Base-by-base conservation (phyloP, 2,888 invertebrate genomes). In the Stomorhina lunata region DNA sequence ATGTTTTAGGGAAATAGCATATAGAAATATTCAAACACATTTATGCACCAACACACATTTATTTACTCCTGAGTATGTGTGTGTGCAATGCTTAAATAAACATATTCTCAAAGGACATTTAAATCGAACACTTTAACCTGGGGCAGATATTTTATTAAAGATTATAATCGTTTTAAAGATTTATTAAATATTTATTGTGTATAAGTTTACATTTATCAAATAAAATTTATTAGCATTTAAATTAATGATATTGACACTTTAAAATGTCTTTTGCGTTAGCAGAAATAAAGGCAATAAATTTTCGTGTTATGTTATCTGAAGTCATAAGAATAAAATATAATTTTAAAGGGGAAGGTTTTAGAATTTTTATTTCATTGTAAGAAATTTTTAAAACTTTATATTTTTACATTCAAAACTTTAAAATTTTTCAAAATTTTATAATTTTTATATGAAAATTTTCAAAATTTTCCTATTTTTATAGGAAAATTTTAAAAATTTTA, bases 101-200 rank as follows among this genome's bases (percentile, higher is more conserved):
- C 57, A 69, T 69, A 34, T 20, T 71, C 73, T 73, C 69, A 69
- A 63, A 78, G 81, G 69, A 71, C 78, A 78, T 75, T 81, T 82
- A 75, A 82, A 78, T 75, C 78, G 48, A 50, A 82, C 50, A 43
- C 61, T 75, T 75, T 78, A 82, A 82, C 78, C 73, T 37, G 50
- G 43, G 65, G 72, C 72, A 61, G 15, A 57, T 72, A 48, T 65
- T 57, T 57, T 57, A 65, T 66, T 79, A 40, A 65, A 65, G 71
- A 79, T 79, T 37, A 34, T 66, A 72, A 65, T 72, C 68, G 65
- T 48, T 79, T 79, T 37, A 50, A 79, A 72, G 48, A 79, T 79
- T 79, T 72, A 72, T 78, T 55, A 37, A 59, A 69, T 17, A 53
- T 34, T 55, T 55, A 17, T 43, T 37, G 40, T 32, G 61, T 69